A percentile compares a stretch with the other conserved stretches of the same genome.
Evolutionary conservation across 2,113 vertebrate genomes (phyloP).

Genomic region (Terrapene triunguis): DNA sequence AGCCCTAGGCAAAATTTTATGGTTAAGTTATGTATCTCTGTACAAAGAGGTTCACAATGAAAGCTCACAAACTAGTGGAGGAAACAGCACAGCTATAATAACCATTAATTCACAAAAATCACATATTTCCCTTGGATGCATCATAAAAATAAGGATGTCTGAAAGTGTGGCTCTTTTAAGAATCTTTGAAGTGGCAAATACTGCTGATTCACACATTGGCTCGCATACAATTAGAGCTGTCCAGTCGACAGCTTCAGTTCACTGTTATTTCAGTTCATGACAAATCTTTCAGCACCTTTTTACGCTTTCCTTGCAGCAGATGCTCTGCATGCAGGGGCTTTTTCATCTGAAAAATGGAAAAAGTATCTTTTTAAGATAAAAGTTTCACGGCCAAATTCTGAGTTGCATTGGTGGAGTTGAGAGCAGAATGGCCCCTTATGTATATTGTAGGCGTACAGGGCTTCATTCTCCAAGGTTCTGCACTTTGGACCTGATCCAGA

Average conservation of each 20-base stretch:
- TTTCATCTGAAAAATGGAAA: neutral
- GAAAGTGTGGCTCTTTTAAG: slow-evolving; percentile 5
- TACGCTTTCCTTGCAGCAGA: neutral
- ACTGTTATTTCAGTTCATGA: neutral
- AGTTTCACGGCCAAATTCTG: neutral
- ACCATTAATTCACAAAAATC: slow-evolving; percentile 32
- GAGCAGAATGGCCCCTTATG: neutral
- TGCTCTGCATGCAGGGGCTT: neutral
- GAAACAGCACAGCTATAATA: slow-evolving; percentile 19
- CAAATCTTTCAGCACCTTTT: neutral
- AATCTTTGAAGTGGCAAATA: slow-evolving; percentile 26
- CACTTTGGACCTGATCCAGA: neutral
- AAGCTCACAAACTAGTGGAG: slow-evolving; percentile 12
- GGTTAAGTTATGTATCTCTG: neutral
- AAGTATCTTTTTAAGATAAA: neutral
- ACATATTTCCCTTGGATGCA: slow-evolving; percentile 24
- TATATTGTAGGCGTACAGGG: neutral
- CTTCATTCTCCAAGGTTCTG: neutral
- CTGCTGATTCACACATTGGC: neutral
- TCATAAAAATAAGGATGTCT: neutral
- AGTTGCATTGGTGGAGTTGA: neutral
- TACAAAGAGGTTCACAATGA: neutral
- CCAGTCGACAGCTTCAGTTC: slow-evolving; percentile 5
- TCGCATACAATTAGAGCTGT: neutral
- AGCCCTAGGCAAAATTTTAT: slow-evolving; percentile 20